phyloP scores from a whole-genome alignment of 2,888 invertebrate species.

The Tipula unca region DNA sequence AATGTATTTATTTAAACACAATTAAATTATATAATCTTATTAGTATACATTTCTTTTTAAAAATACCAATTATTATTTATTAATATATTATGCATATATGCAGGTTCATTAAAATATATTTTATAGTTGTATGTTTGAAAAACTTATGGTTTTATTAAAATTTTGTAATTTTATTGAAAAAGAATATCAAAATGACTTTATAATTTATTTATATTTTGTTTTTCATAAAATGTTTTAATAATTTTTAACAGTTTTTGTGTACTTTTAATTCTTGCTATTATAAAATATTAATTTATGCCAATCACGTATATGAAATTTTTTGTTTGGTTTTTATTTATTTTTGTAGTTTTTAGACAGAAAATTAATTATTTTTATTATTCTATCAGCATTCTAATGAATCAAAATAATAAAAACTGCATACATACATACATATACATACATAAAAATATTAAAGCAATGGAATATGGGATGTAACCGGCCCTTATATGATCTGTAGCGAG shows the following conservation, averaged over 20 bases:
- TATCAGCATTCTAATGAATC: neutral
- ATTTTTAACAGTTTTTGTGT: neutral
- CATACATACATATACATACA: neutral
- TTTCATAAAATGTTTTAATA: neutral
- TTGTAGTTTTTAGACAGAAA: neutral
- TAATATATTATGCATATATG: neutral
- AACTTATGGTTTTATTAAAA: neutral
- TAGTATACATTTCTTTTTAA: neutral
- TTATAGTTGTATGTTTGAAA: neutral
- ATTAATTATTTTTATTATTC: neutral
- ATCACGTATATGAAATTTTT: neutral
- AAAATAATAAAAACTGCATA: neutral
- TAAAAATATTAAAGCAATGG: neutral
- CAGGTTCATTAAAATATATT: neutral
- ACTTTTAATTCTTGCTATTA: neutral
- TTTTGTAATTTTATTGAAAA: neutral
- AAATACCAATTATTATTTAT: neutral
- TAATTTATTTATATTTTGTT: neutral
- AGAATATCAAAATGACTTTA: neutral
- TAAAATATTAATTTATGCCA: neutral
- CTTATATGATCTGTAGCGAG: neutral
- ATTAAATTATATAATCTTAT: neutral
- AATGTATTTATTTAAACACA: neutral
- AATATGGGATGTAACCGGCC: neutral
- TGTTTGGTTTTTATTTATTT: neutral